A percentile compares a stretch with the other conserved stretches of the same genome.
These are phyloP conservation scores for Epistrophella euchroma DNA, from an alignment of 2,888 invertebrate genomes.

Conservation along the genomic window DNA sequence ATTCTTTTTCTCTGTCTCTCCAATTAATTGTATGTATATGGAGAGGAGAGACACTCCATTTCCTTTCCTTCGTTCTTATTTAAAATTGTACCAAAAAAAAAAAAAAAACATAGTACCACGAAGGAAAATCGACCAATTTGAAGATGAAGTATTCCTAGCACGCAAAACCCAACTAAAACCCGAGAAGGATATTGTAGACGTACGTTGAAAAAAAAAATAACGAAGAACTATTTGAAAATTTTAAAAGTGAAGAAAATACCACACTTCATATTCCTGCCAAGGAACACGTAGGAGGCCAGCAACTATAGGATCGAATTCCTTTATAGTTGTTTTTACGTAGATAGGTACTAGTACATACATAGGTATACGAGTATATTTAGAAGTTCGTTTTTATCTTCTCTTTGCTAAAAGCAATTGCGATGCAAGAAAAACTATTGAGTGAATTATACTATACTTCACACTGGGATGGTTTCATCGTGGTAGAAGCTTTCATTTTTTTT, in stretches of 20 bases:
- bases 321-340: background rate
- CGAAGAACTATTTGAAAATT: slow-evolving; percentile 32
- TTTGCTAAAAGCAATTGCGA: slow-evolving; percentile 15
- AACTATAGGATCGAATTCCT: background rate
- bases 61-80: slow-evolving; percentile 26
- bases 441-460: slow-evolving; percentile 35
- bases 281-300: background rate
- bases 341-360: background rate
- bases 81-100: background rate
- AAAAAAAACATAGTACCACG: too few species aligned
- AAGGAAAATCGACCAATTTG: slow-evolving; percentile 37
- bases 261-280: slow-evolving; percentile 48
- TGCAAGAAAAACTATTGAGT: slow-evolving; percentile 35
- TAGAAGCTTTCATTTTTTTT: slow-evolving; percentile 7
- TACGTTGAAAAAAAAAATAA: slow-evolving; percentile 12
- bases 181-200: slow-evolving; percentile 41
- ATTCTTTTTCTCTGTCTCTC: slow-evolving; percentile 10
- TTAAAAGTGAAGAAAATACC: slow-evolving; percentile 39
- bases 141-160: slow-evolving; percentile 63
- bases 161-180: slow-evolving; percentile 47
- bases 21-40: slow-evolving; percentile 50
- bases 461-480: slow-evolving; percentile 34
- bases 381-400: background rate
- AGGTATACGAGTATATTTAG: background rate
- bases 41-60: slow-evolving; percentile 22